Conservation (phyloP, 2,888 invertebrate genomes). For the Lasioglossum oenotherae region DNA sequence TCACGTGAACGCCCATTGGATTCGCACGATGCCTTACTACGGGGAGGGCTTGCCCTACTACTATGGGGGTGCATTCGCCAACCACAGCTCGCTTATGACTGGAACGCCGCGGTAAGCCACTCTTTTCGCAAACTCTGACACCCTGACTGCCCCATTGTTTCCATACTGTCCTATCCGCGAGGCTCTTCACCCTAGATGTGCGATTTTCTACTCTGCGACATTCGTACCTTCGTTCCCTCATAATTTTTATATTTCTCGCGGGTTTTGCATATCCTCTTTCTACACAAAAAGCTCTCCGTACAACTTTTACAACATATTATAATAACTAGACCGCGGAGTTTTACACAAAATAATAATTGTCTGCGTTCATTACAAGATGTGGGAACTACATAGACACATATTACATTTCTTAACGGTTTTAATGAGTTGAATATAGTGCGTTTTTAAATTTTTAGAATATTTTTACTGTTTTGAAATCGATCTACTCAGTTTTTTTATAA, state of each 20-base stretch:
- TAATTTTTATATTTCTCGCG: neutral
- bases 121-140: neutral
- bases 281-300: neutral
- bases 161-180: neutral
- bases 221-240: neutral
- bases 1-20: conserved; percentile 18
- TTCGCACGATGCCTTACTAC: conserved; percentile 80
- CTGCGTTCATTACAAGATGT: neutral
- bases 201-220: neutral
- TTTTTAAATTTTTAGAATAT: too few relatives aligned
- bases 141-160: neutral
- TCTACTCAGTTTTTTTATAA: too few relatives aligned
- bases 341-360: neutral
- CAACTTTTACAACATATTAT: neutral
- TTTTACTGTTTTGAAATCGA: too few relatives aligned
- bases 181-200: neutral
- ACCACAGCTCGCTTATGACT: conserved; percentile 83
- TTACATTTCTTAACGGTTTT: neutral
- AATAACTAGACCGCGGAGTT: neutral
- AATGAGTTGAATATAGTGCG: too few relatives aligned
- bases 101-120: conserved; percentile 80
- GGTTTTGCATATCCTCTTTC: neutral
- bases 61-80: conserved; percentile 79
- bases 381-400: neutral
- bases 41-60: conserved; percentile 80